phyloP scores from a whole-genome alignment of 30 jellyfish, hydroid and myxozoan species.

The Mastigias papua region DNA sequence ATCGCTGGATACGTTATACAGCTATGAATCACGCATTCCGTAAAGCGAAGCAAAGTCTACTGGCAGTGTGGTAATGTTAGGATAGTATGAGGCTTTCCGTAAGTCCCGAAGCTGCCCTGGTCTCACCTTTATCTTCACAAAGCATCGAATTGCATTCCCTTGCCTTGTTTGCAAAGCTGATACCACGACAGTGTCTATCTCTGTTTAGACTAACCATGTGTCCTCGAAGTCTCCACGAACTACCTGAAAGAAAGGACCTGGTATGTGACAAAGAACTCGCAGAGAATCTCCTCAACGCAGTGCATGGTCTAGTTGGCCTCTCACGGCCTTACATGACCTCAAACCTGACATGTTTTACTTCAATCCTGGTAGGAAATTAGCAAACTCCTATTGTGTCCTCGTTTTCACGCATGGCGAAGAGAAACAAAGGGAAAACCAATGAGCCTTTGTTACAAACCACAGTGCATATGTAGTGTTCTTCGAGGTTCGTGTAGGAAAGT shows the following conservation, averaged over 20 bases:
- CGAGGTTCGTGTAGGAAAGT: too few species aligned
- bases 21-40: not conserved
- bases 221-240: not conserved
- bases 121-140: not conserved
- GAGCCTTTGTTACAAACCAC: too few species aligned
- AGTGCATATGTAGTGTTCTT: too few species aligned
- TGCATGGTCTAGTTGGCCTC: not conserved
- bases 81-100: too few species aligned
- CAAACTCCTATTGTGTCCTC: slow-evolving; percentile 35
- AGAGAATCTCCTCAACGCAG: not conserved
- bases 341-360: not conserved
- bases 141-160: slow-evolving; percentile 5
- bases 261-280: not conserved
- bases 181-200: not conserved
- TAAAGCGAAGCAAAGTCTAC: not conserved
- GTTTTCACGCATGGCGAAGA: slow-evolving; percentile 13
- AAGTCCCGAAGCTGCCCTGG: not conserved
- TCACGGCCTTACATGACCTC: slow-evolving; percentile 7
- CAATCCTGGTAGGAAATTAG: slow-evolving; percentile 44
- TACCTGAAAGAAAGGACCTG: not conserved
- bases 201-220: not conserved
- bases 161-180: slow-evolving; percentile 12
- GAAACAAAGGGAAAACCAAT: slow-evolving; percentile 6
- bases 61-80: not conserved
- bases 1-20: too few species aligned